Conservation (phyloP, 2,113 vertebrate genomes). For the Bambusicola thoracicus region DNA sequence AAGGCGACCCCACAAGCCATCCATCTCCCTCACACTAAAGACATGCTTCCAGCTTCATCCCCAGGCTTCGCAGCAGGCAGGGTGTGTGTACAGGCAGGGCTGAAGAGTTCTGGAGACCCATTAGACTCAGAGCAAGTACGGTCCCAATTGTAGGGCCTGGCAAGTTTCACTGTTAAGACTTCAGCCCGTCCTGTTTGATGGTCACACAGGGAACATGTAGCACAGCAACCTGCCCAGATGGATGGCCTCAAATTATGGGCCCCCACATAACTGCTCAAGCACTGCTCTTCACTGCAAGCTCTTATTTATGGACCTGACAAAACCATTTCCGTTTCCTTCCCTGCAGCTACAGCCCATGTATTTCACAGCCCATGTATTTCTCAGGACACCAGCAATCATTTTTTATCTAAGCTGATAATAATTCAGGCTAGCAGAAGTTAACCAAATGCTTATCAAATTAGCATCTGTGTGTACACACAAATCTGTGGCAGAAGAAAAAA, state of each 20-base stretch:
- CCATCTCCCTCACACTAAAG: neutral
- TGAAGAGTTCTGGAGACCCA: neutral
- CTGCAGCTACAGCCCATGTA: neutral
- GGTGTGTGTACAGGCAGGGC: neutral
- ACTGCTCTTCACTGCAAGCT: neutral
- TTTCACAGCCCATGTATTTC: neutral
- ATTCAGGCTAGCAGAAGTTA: neutral
- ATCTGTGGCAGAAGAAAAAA: slow-evolving; percentile 17
- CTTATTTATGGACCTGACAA: neutral
- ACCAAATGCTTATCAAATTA: neutral
- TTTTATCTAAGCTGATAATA: neutral
- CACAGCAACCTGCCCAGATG: rapidly evolving
- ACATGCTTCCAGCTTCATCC: neutral
- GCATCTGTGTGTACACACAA: neutral
- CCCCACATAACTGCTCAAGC: neutral
- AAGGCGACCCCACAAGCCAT: neutral
- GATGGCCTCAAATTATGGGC: neutral
- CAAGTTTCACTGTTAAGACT: neutral
- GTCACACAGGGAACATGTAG: neutral
- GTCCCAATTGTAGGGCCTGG: neutral
- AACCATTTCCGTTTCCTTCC: neutral
- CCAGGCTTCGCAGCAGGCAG: neutral
- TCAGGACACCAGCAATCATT: neutral
- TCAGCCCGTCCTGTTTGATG: neutral
- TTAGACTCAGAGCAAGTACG: neutral